phyloP scores from a whole-genome alignment of 2,797 vertebrate species.

The Clarias laeviceps region DNA sequence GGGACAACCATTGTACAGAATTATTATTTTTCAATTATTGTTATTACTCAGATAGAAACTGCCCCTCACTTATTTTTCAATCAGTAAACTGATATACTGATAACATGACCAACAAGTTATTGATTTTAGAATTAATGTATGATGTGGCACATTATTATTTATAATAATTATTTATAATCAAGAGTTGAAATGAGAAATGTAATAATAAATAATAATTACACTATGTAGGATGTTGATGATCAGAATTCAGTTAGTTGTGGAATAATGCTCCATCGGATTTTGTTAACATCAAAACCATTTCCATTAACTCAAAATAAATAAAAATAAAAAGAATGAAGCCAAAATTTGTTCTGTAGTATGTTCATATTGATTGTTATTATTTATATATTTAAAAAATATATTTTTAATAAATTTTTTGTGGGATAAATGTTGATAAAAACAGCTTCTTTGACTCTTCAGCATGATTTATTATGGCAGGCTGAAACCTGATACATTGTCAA shows the following conservation, averaged over 20 bases:
- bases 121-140: background rate
- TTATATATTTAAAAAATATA: background rate
- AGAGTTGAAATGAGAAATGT: background rate
- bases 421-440: background rate
- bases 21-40: background rate
- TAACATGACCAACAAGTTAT: background rate
- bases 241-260: background rate
- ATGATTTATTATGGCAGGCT: background rate
- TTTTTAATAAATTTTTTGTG: background rate
- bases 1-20: background rate
- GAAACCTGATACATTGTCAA: background rate
- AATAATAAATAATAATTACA: background rate
- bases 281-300: background rate
- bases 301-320: background rate
- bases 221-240: background rate
- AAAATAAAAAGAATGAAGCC: background rate
- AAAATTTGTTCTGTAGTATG: background rate
- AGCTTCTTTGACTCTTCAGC: background rate
- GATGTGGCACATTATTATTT: background rate
- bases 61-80: background rate
- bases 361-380: background rate
- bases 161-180: background rate
- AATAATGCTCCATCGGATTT: background rate
- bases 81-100: background rate
- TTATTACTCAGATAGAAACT: background rate